Evolutionary conservation across 1,140 invertebrate species (phyloP), one percentile per base, ranked within the genome.

Genomic region (Anoplophora glabripennis): DNA sequence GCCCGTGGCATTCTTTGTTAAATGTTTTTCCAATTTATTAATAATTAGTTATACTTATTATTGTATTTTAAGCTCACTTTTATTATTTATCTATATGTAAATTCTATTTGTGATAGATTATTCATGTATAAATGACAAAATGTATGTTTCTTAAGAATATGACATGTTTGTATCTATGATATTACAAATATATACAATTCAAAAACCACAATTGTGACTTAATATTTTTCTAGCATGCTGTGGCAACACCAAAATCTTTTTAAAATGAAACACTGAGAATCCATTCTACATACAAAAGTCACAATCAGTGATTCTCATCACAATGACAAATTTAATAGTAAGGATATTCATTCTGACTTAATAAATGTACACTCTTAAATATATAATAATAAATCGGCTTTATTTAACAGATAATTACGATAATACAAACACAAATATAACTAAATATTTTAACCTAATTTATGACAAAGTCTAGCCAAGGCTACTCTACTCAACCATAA

Each of bases 31-130:
- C 41, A 41, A 54, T 54, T 54, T 54, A 38, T 41, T 54, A 54
- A 41, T 54, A 28, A 28, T 28, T 28, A 28, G 21, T 54, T 54
- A 54, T 54, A 54, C 44, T 54, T 44, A 42, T 42, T 42, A 44
- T 54, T 42, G 36, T 42, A 18, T 53, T 53, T 53, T 53, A 40
- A 53, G 51, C 51, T 53, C 51, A 53, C 51, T 53, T 53, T 40
- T 28, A 54, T 54, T 54, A 41, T 54, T 54, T 54, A 42, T 61
- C 53, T 63, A 57, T 47, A 59, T 58, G 41, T 54, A 63, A 61
- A 63, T 63, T 63, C 61, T 63, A 63, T 63, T 63, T 63, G 61
- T 63, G 61, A 63, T 63, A 63, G 61, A 59, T 59, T 63, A 35
- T 35, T 54, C 36, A 57, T 63, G 61, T 59, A 63, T 63, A 63